Evolutionary conservation across 2,113 vertebrate species (phyloP).

Genomic region (Sorex araneus): DNA sequence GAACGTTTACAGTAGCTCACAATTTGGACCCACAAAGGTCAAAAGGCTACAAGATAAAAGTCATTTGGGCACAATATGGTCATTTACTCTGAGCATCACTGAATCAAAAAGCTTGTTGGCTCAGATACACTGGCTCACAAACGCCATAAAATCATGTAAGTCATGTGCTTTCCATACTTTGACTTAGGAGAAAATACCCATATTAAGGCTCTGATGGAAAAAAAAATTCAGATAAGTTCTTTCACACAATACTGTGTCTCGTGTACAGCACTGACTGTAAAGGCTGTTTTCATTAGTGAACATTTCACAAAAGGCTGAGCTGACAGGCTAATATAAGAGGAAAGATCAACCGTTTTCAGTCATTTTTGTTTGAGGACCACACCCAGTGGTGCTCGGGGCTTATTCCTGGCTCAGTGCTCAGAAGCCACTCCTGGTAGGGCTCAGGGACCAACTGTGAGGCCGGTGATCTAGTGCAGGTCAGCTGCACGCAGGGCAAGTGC

Average conservation of each 20-base stretch:
- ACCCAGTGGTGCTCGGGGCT: no score
- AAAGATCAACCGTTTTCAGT: no score
- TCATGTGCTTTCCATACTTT: background rate
- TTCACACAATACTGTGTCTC: background rate
- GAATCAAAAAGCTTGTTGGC: background rate
- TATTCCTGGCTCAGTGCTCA: no score
- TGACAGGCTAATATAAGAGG: no score
- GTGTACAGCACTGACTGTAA: no score
- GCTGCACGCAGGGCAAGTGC: no score
- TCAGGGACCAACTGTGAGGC: no score
- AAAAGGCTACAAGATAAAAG: background rate
- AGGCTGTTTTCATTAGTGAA: no score
- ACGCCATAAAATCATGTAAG: background rate
- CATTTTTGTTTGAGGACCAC: no score
- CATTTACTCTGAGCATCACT: background rate
- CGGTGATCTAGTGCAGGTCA: no score
- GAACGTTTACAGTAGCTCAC: background rate
- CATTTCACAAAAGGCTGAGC: no score
- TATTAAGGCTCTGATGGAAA: background rate
- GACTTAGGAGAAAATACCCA: background rate
- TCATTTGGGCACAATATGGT: background rate
- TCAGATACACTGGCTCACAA: background rate
- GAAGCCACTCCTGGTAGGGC: no score
- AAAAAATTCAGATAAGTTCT: background rate
- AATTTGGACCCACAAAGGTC: background rate